These are phyloP conservation scores for Lochmaea crataegi DNA, from an alignment of 2,888 invertebrate genomes.

Conservation along the genomic window DNA sequence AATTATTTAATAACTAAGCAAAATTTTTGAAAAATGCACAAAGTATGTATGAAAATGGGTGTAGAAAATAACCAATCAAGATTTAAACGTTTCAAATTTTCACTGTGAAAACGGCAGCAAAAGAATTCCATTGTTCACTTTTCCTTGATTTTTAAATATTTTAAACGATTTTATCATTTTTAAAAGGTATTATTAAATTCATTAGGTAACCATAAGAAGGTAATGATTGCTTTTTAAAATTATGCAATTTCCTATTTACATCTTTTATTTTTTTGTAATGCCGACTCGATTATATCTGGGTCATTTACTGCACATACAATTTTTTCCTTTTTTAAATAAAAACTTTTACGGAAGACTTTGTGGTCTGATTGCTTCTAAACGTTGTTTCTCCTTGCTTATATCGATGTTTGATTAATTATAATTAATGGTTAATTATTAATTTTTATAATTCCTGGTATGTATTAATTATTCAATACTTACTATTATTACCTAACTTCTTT, in stretches of 20 bases:
- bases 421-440: not conserved
- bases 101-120: too few relatives aligned
- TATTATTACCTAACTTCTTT: not conserved
- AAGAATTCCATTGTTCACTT: too few relatives aligned
- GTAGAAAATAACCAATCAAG: too few relatives aligned
- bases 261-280: not conserved
- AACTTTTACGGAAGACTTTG: conserved; percentile 41
- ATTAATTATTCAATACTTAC: not conserved
- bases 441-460: not conserved
- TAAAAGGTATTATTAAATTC: too few relatives aligned
- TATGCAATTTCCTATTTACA: conserved; percentile 31
- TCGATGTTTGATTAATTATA: not conserved
- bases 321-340: conserved; percentile 27
- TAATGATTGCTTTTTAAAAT: conserved; percentile 5
- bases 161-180: too few relatives aligned
- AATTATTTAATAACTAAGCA: too few relatives aligned
- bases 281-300: conserved; percentile 30
- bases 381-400: not conserved
- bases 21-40: too few relatives aligned
- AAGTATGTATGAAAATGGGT: too few relatives aligned
- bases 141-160: too few relatives aligned
- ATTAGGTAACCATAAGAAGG: not conserved
- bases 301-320: conserved; percentile 38
- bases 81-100: too few relatives aligned
- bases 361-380: conserved; percentile 42